Base-by-base conservation (phyloP, 2,888 invertebrate species). In the Protonemura montana region DNA sequence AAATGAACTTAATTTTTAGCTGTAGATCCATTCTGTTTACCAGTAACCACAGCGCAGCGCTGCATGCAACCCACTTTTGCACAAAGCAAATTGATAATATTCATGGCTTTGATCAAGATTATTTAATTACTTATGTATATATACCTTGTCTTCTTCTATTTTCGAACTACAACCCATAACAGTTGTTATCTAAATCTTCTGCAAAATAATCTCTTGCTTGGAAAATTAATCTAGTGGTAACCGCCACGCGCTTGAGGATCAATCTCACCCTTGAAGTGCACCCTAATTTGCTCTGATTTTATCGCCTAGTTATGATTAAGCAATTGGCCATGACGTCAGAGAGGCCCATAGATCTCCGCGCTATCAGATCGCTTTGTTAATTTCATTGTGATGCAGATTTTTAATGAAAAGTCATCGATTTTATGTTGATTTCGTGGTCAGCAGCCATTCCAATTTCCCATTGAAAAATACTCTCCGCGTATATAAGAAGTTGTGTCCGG, bases 371-470 rank as follows among this genome's bases (percentile, higher is more conserved):
- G 28, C 10, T 21, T 28, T 26, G 59, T 59, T 59, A 59, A 59
- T 26, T 78, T 26, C 78, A 78, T 27, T 28, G 78, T 78, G 27
- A 78, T 28, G 28, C 78, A 26, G 26, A 27, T 78, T 78, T 78
- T 27, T 78, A 78, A 78, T 78, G 78, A 78, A 78, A 26, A 5
- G 3, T 26, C 28, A 78, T 78, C 27, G 78, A 78, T 78, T 78
- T 27, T 78, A 78, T 78, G 28, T 3, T 78, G 78, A 78, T 78
- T 78, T 30, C 81, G 81, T 81, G 81, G 81, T 30, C 30, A 81
- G 81, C 81, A 81, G n/a, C 81, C 29, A 81, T 81, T 30, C 78
- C 26, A 10, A 59, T 59, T 59, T 21, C 59, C 59, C 26, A 78
- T 78, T 28, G 78, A 78, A 78, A 78, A 59, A 28, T 26, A 13